Percentiles rank a stretch among this genome's conserved stretches.
Evolutionary conservation across 2,888 invertebrate genomes (phyloP).

Genomic region (Calephelis perditalis): DNA sequence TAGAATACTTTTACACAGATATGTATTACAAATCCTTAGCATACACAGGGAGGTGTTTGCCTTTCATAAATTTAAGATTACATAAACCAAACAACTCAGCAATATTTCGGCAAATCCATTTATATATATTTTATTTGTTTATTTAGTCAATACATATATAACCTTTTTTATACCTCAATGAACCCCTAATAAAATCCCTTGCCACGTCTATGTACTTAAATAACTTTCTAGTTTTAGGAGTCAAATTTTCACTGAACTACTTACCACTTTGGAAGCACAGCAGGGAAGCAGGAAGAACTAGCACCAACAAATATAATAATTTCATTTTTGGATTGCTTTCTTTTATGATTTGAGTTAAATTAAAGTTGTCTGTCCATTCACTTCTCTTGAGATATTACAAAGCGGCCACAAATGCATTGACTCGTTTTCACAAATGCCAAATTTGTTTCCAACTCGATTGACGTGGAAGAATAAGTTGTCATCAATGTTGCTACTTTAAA

Average conservation of each 20-base stretch:
- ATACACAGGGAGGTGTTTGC: too few relatives aligned
- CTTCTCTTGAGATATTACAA: constrained; percentile 47
- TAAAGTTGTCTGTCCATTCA: constrained; percentile 59
- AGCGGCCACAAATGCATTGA: constrained; percentile 51
- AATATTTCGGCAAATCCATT: too few relatives aligned
- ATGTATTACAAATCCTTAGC: too few relatives aligned
- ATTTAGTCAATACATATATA: too few relatives aligned
- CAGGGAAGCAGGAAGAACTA: constrained; percentile 85
- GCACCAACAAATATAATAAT: constrained; percentile 79
- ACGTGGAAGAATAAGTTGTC: constrained; percentile 74
- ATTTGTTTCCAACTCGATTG: constrained; percentile 75
- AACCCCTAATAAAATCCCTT: constrained; percentile 42
- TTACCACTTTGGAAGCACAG: constrained; percentile 86
- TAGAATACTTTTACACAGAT: too few relatives aligned
- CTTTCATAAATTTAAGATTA: too few relatives aligned
- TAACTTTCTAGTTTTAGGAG: constrained; percentile 34
- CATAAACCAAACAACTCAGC: too few relatives aligned
- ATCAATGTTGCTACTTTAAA: constrained; percentile 43
- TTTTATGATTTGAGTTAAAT: constrained; percentile 42
- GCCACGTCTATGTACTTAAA: constrained; percentile 55
- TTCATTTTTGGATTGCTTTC: constrained; percentile 78
- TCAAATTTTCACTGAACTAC: constrained; percentile 35
- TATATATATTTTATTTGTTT: too few relatives aligned
- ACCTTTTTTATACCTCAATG: background rate
- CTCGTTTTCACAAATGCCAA: constrained; percentile 39